Evolutionary conservation across 2,113 vertebrate genomes (phyloP).

Genomic region (Salvelinus fontinalis): DNA sequence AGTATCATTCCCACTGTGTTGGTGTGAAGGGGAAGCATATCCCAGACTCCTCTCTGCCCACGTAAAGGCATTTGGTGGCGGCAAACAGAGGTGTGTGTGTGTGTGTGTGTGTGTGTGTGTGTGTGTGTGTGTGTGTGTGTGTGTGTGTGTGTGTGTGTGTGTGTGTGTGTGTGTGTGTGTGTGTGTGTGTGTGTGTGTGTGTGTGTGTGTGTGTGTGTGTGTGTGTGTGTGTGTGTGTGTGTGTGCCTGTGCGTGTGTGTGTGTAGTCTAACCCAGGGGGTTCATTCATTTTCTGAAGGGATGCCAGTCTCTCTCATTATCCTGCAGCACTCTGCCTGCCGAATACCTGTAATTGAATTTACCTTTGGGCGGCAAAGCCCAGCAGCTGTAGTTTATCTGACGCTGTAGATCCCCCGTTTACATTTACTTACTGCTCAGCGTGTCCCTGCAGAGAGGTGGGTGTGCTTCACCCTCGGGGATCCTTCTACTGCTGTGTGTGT

Average conservation of each 20-base stretch:
- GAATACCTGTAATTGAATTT: slow-evolving; percentile 21
- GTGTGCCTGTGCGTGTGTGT: not conserved
- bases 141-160: not conserved
- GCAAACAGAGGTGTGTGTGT: no score
- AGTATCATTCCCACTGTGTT: not conserved
- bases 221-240: no score
- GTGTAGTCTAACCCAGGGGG: not conserved
- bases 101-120: no score
- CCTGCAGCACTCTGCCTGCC: not conserved
- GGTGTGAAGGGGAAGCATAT: not conserved
- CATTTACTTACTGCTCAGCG: no score
- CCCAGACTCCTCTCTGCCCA: not conserved
- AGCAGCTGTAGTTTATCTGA: not conserved
- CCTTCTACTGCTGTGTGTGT: not conserved
- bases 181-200: not conserved
- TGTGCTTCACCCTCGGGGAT: not conserved
- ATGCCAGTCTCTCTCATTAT: slow-evolving; percentile 5
- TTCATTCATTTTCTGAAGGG: slow-evolving; percentile 2
- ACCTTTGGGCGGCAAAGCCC: slow-evolving; percentile 1
- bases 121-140: not conserved
- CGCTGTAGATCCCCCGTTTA: no score
- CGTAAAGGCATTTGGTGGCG: not conserved
- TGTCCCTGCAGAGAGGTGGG: not conserved
- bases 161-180: not conserved
- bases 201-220: no score